phyloP scores from a whole-genome alignment of 1,140 invertebrate genomes.

The Diorhabda elongata region DNA sequence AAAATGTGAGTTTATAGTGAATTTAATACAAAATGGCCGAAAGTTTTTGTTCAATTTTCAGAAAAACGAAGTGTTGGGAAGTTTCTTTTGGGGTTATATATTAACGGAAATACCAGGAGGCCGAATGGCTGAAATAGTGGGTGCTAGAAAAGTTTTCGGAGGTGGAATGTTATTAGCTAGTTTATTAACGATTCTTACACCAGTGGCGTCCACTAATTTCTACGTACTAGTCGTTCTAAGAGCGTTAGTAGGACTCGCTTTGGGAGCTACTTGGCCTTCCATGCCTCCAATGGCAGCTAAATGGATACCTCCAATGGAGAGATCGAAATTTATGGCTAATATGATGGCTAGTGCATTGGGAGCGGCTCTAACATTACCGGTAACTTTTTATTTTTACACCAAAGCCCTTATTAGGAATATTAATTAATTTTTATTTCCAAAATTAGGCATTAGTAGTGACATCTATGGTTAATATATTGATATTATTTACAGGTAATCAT shows the following conservation, averaged over 20 bases:
- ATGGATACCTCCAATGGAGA: conserved; percentile 87
- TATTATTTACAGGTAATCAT: no score
- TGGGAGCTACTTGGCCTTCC: conserved; percentile 85
- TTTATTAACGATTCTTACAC: conserved; percentile 76
- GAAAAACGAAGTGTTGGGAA: conserved; percentile 74
- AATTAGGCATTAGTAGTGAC: no score
- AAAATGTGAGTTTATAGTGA: no score
- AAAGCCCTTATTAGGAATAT: no score
- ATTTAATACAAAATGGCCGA: no score
- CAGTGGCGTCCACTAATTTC: conserved; percentile 64
- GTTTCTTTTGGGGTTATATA: conserved; percentile 89
- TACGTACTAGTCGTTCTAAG: conserved; percentile 59
- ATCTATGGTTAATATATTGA: no score
- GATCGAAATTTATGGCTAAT: conserved; percentile 81
- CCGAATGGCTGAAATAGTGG: conserved; percentile 74
- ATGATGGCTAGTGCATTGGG: conserved; percentile 85
- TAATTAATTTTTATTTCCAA: no score
- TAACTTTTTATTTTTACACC: background rate
- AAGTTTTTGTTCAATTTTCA: conserved; percentile 37
- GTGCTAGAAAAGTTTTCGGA: conserved; percentile 79
- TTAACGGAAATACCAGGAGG: conserved; percentile 85
- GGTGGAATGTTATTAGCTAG: conserved; percentile 80
- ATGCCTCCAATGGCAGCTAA: conserved; percentile 84
- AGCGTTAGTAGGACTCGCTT: conserved; percentile 67
- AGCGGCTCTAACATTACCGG: conserved; percentile 76